These are phyloP conservation scores for Eupithecia subumbrata DNA, from an alignment of 2,888 invertebrate genomes.

Conservation along the genomic window DNA sequence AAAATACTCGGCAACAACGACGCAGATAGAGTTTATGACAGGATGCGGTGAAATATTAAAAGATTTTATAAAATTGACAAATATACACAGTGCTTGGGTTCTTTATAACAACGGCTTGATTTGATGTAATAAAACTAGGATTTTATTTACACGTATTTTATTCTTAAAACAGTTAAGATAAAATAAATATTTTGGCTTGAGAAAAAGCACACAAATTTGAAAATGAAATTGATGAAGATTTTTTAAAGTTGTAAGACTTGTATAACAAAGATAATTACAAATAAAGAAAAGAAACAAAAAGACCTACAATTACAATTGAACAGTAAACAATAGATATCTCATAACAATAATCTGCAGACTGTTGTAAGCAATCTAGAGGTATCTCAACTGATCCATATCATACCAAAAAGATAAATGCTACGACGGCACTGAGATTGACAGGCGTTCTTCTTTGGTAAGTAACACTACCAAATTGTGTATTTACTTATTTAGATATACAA, in stretches of 20 bases:
- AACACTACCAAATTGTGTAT: neutral
- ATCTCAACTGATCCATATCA: too few species aligned
- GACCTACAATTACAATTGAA: too few species aligned
- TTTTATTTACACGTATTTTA: neutral
- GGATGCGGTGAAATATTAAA: constrained; percentile 57
- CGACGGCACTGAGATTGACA: neutral
- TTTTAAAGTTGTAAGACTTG: too few species aligned
- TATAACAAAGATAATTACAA: too few species aligned
- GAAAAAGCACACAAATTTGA: neutral
- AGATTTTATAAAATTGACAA: constrained; percentile 47
- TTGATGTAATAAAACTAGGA: neutral
- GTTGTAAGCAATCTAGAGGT: too few species aligned
- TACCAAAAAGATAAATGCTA: neutral
- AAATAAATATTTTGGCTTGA: neutral
- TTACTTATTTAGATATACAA: neutral
- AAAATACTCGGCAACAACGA: constrained; percentile 52
- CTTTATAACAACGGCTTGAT: neutral
- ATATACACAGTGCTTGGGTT: neutral
- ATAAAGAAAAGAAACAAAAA: too few species aligned
- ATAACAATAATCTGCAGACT: too few species aligned
- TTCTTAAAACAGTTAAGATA: neutral
- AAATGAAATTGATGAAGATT: too few species aligned
- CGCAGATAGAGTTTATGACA: constrained; percentile 53
- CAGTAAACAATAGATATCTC: too few species aligned
- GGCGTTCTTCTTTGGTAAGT: neutral